These are phyloP conservation scores for Centropus bengalensis DNA, from an alignment of 2,113 vertebrate genomes.

Conservation along the genomic window DNA sequence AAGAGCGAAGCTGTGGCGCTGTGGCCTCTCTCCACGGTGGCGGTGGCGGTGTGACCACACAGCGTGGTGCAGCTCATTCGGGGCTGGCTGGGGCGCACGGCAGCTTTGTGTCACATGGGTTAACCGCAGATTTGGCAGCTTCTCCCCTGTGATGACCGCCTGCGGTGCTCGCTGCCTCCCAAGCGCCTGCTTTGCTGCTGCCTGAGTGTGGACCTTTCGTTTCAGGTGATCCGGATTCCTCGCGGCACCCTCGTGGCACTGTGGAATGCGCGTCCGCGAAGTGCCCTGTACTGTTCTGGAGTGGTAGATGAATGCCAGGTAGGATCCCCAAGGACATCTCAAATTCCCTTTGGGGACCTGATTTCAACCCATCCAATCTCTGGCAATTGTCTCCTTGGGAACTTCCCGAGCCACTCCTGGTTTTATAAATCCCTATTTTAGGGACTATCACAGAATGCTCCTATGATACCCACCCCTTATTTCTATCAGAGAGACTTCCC, in stretches of 20 bases:
- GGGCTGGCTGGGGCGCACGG: neutral
- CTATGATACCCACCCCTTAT: neutral
- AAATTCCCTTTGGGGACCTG: neutral
- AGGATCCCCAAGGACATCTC: neutral
- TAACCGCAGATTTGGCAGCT: neutral
- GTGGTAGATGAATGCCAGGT: neutral
- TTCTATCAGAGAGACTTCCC: neutral
- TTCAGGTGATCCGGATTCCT: neutral
- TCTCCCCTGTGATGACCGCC: neutral
- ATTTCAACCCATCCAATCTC: neutral
- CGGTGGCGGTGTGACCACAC: neutral
- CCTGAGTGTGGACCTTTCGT: neutral
- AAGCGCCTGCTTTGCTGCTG: neutral
- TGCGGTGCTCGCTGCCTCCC: neutral
- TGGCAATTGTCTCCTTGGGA: neutral
- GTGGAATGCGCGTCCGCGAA: neutral
- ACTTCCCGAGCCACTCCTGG: neutral
- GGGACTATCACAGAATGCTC: neutral
- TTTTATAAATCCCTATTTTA: neutral
- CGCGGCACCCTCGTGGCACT: neutral
- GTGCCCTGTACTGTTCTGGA: neutral
- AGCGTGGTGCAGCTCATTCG: fast-evolving
- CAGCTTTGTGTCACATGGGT: neutral
- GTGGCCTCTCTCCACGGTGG: neutral
- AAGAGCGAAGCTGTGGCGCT: neutral